These are phyloP conservation scores for Eumerus sabulonum DNA, from an alignment of 2,888 invertebrate genomes.

Conservation along the genomic window DNA sequence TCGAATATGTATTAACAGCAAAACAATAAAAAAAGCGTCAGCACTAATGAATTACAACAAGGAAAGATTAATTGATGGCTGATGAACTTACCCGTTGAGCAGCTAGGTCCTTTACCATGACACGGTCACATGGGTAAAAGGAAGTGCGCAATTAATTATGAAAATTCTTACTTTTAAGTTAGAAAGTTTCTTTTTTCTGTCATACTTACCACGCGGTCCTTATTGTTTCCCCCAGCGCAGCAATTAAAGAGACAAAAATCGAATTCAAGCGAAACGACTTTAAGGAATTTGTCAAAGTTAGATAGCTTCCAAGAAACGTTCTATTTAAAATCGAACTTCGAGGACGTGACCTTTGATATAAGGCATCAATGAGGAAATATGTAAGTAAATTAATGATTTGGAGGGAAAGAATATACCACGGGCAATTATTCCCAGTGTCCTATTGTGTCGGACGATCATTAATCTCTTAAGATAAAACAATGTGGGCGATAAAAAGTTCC, in stretches of 20 bases:
- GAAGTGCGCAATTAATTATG: constrained; percentile 38
- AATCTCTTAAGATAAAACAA: no score
- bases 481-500: no score
- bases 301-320: no score
- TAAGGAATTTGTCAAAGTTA: no score
- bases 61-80: constrained; percentile 34
- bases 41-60: constrained; percentile 29
- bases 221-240: constrained; percentile 41
- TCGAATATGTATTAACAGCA: constrained; percentile 2
- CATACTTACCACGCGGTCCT: constrained; percentile 79
- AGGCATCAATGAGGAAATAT: no score
- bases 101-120: constrained; percentile 46
- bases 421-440: no score
- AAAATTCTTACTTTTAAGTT: constrained; percentile 33
- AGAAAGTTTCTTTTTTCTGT: constrained; percentile 33
- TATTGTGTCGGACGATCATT: no score
- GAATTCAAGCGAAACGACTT: neutral
- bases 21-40: constrained; percentile 54
- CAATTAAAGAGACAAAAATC: neutral
- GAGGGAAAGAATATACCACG: no score
- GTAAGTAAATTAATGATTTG: no score
- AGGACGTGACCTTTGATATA: no score
- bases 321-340: no score
- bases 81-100: constrained; percentile 52
- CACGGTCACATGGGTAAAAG: neutral